A percentile compares a stretch with the other conserved stretches of the same genome.
Conservation (phyloP, 2,797 vertebrate species). For the Nasua narica region DNA sequence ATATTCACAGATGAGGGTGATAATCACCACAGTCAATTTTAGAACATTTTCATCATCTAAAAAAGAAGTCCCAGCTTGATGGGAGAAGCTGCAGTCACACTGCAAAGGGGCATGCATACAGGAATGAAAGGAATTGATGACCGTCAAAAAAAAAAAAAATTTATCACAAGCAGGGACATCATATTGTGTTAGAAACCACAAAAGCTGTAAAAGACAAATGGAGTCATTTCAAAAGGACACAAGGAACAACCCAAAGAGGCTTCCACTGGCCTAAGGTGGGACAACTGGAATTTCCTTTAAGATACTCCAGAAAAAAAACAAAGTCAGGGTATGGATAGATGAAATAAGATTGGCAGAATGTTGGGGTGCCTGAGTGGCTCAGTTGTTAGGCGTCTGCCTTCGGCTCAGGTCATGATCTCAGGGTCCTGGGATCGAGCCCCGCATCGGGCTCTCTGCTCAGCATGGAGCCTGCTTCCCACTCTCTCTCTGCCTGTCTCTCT, state of each 20-base stretch:
- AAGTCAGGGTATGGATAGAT: not conserved
- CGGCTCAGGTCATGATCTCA: too few relatives aligned
- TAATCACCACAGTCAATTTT: not conserved
- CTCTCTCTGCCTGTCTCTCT: too few relatives aligned
- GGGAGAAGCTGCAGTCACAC: not conserved
- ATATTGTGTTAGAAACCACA: not conserved
- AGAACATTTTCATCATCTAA: not conserved
- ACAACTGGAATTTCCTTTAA: not conserved
- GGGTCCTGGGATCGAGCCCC: too few relatives aligned
- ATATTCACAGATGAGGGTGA: not conserved
- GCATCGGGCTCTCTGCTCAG: too few relatives aligned
- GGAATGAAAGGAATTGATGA: not conserved
- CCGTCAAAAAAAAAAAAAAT: not conserved
- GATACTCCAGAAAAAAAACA: not conserved
- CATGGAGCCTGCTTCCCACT: too few relatives aligned
- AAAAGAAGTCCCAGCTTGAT: not conserved
- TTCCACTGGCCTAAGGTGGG: not conserved
- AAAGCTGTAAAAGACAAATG: not conserved
- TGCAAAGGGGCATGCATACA: not conserved
- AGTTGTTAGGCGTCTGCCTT: too few relatives aligned
- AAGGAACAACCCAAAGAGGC: not conserved
- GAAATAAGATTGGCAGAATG: not conserved
- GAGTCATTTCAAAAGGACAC: not conserved
- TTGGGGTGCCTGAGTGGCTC: not conserved
- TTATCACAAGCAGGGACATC: not conserved